These are phyloP conservation scores for Phytoseiulus persimilis DNA, from an alignment of 2,888 invertebrate species.

Conservation along the genomic window DNA sequence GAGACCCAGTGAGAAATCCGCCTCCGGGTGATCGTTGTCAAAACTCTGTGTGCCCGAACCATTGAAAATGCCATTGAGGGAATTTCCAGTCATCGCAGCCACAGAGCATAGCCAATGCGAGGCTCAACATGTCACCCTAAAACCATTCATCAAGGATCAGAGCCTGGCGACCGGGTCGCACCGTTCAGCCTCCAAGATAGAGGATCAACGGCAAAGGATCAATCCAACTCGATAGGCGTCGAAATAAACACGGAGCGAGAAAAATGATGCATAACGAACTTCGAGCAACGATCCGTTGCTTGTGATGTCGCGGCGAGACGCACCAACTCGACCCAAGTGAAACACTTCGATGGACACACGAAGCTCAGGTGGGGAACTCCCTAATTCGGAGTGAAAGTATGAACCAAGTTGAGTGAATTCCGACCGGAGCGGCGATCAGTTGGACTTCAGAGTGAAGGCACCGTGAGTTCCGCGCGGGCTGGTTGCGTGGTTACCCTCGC, in stretches of 20 bases:
- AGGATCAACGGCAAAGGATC: neutral
- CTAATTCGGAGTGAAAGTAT: neutral
- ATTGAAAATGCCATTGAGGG: neutral
- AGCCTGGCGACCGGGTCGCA: neutral
- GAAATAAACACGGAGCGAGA: neutral
- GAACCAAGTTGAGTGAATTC: neutral
- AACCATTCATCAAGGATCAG: constrained; percentile 5
- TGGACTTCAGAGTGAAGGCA: neutral
- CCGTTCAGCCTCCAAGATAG: neutral
- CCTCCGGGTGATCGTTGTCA: neutral
- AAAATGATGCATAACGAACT: neutral
- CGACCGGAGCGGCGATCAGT: neutral
- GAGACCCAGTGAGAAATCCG: no score
- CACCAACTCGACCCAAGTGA: no score
- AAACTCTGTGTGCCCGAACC: neutral
- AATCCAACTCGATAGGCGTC: neutral
- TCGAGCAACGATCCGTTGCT: no score
- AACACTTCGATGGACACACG: no score
- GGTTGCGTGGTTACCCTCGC: neutral
- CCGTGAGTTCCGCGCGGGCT: neutral
- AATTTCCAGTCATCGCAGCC: neutral
- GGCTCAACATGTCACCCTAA: neutral
- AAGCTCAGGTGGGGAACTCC: neutral
- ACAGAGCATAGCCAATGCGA: neutral
- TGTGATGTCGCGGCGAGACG: no score